These are phyloP conservation scores for Dasyornis broadbenti DNA, from an alignment of 2,113 vertebrate species.

Conservation along the genomic window DNA sequence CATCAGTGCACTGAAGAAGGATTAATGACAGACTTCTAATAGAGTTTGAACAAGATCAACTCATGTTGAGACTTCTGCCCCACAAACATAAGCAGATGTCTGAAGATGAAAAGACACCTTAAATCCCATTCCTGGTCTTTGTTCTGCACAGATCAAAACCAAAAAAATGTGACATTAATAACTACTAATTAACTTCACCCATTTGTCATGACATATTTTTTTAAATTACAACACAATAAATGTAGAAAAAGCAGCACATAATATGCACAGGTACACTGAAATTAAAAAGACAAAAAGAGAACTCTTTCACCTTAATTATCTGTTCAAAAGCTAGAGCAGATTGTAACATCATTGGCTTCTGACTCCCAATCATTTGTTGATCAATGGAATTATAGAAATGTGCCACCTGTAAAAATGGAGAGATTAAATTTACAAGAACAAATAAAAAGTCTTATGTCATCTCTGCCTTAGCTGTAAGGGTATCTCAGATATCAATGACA, in stretches of 20 bases:
- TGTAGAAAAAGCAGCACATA: not conserved
- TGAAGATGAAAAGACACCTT: not conserved
- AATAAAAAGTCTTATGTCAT: not conserved
- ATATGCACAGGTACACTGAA: not conserved
- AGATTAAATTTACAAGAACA: not conserved
- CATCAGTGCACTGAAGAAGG: not conserved
- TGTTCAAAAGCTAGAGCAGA: slow-evolving; percentile 94
- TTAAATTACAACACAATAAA: not conserved
- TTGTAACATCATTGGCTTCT: slow-evolving; percentile 95
- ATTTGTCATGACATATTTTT: not conserved
- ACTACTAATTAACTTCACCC: not conserved
- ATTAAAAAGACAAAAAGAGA: not conserved
- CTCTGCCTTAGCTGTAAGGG: not conserved
- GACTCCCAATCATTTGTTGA: slow-evolving; percentile 98
- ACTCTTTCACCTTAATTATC: slow-evolving; percentile 88
- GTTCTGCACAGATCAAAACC: not conserved
- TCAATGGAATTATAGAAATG: slow-evolving; percentile 99
- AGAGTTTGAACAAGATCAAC: not conserved
- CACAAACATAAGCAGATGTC: not conserved
- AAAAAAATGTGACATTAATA: not conserved
- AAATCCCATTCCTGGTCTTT: not conserved
- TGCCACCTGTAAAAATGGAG: slow-evolving; percentile 82
- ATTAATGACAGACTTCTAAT: not conserved
- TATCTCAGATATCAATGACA: not conserved
- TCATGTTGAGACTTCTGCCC: not conserved